Conservation (phyloP, 35 echinoderm and acorn worm species). For the Stichopus chloronotus region DNA sequence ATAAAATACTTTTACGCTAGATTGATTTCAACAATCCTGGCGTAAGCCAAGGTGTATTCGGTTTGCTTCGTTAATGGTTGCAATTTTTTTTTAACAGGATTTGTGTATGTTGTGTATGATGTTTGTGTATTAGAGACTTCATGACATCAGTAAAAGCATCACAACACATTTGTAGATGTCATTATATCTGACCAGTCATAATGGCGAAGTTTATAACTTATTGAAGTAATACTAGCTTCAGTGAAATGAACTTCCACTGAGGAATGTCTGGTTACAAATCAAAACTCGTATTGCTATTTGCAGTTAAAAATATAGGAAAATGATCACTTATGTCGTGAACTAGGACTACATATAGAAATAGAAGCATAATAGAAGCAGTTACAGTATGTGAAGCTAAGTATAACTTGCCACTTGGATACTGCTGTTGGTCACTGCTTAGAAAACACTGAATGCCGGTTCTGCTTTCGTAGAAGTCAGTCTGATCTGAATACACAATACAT, state of each 20-base stretch:
- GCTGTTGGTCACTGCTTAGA: too few species aligned
- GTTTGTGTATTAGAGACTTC: neutral
- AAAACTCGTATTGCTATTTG: neutral
- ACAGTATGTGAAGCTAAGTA: too few species aligned
- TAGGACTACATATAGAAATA: neutral
- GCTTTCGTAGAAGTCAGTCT: too few species aligned
- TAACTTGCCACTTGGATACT: too few species aligned
- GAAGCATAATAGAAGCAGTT: too few species aligned
- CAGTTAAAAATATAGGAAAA: neutral
- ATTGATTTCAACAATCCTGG: conserved; percentile 4
- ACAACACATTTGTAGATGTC: neutral
- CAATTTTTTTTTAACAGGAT: neutral
- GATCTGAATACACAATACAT: too few species aligned
- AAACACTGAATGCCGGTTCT: too few species aligned
- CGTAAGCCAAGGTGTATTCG: neutral
- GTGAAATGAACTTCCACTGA: neutral
- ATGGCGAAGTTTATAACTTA: neutral
- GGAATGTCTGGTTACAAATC: neutral
- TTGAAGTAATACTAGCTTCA: neutral
- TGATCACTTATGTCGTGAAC: neutral
- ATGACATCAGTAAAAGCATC: neutral
- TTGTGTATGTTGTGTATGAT: neutral
- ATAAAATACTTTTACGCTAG: conserved; percentile 1
- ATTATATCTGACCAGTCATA: neutral
- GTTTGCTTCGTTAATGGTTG: neutral